phyloP scores from a whole-genome alignment of 2,888 invertebrate species.

The Scaptomyza tumidula region DNA sequence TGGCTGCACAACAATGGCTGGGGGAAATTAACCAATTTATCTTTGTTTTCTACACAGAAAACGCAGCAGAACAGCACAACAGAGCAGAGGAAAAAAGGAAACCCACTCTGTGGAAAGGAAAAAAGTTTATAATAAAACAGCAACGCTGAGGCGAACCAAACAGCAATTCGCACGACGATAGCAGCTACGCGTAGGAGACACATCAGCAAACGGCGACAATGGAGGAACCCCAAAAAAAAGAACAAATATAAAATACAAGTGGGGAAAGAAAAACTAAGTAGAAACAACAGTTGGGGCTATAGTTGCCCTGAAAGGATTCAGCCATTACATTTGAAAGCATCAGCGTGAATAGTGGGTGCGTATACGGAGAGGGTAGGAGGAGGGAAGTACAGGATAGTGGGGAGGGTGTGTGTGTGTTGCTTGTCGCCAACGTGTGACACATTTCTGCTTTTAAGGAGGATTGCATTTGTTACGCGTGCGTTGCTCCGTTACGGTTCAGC shows the following conservation, averaged over 20 bases:
- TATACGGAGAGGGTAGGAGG: not conserved
- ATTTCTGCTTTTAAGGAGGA: conserved; percentile 82
- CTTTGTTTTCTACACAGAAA: conserved; percentile 81
- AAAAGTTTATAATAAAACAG: conserved; percentile 70
- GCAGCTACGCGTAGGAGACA: conserved; percentile 62
- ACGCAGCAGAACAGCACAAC: conserved; percentile 10
- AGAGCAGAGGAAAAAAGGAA: conserved; percentile 20
- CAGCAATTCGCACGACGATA: conserved; percentile 60
- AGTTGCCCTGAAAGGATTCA: conserved; percentile 71
- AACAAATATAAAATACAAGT: conserved; percentile 9
- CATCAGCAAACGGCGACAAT: conserved; percentile 68
- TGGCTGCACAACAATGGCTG: conserved; percentile 83
- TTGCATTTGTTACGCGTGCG: conserved; percentile 80
- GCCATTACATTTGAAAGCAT: conserved; percentile 63
- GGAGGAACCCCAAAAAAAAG: conserved; percentile 44
- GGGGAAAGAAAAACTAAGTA: conserved; percentile 33
- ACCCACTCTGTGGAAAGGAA: conserved; percentile 40
- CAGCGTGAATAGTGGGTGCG: conserved; percentile 20
- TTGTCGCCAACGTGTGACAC: conserved; percentile 77
- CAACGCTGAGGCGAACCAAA: conserved; percentile 46
- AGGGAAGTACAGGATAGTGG: not conserved
- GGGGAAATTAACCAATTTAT: conserved; percentile 84
- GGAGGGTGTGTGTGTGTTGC: not conserved
- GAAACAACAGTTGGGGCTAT: conserved; percentile 56
- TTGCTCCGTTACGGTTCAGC: conserved; percentile 76